phyloP scores from a whole-genome alignment of 1,140 invertebrate species.

The Pollicipes pollicipes region DNA sequence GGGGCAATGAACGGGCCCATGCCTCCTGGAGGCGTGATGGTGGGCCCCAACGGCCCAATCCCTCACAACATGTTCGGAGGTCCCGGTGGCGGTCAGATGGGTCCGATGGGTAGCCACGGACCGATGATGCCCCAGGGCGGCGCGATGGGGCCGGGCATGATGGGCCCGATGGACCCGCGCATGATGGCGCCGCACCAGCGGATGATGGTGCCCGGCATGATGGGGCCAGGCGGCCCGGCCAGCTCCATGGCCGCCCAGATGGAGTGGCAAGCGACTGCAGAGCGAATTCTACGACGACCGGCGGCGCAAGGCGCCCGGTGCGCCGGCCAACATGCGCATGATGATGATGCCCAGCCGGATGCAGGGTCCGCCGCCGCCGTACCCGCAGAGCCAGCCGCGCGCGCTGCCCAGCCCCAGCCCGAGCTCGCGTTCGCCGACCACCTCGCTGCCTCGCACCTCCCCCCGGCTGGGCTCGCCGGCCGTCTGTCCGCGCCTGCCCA shows the following conservation, averaged over 20 bases:
- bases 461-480: constrained; percentile 1
- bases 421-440: constrained; percentile 10
- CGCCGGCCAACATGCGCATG: constrained; percentile 33
- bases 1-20: too few relatives aligned
- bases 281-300: constrained; percentile 58
- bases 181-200: constrained; percentile 27
- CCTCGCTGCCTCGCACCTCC: background rate
- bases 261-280: constrained; percentile 78
- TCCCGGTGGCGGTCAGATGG: constrained; percentile 20
- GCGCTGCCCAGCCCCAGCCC: constrained; percentile 20
- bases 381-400: constrained; percentile 29
- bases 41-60: constrained; percentile 10
- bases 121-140: constrained; percentile 18
- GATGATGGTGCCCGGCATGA: too few relatives aligned
- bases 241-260: constrained; percentile 41
- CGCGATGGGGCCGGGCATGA: constrained; percentile 23
- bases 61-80: constrained; percentile 11
- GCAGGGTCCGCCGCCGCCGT: constrained; percentile 71
- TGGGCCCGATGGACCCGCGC: constrained; percentile 19
- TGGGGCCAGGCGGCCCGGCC: constrained; percentile 22
- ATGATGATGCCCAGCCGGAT: constrained; percentile 29
- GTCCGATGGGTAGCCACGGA: constrained; percentile 26
- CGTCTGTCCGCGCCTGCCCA: constrained; percentile 14
- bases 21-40: constrained; percentile 10
- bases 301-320: constrained; percentile 33